These are phyloP conservation scores for Crenuchus spilurus DNA, from an alignment of 2,797 vertebrate genomes.

Conservation along the genomic window DNA sequence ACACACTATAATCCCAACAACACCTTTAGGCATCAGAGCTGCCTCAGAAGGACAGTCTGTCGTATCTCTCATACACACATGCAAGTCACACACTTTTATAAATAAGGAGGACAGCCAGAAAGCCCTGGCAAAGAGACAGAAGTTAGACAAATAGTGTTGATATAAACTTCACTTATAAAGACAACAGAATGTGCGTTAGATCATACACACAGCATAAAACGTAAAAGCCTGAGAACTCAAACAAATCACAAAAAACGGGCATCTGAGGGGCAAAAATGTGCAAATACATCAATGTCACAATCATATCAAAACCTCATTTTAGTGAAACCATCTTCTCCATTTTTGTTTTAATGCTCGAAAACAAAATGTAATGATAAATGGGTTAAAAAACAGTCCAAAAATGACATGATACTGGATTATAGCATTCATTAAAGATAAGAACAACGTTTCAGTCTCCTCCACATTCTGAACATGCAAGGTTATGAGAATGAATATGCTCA, in stretches of 20 bases:
- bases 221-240: neutral
- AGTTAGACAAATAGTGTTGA: neutral
- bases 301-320: too few relatives aligned
- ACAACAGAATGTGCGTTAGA: neutral
- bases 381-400: too few relatives aligned
- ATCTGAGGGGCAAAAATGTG: too few relatives aligned
- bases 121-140: neutral
- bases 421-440: too few relatives aligned
- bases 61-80: neutral
- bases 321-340: too few relatives aligned
- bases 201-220: neutral
- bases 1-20: constrained; percentile 11
- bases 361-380: too few relatives aligned
- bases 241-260: too few relatives aligned
- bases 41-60: neutral
- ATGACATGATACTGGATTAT: too few relatives aligned
- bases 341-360: too few relatives aligned
- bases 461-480: too few relatives aligned
- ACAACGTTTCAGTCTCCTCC: too few relatives aligned
- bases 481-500: neutral
- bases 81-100: neutral
- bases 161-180: neutral
- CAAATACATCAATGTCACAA: too few relatives aligned
- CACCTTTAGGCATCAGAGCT: constrained; percentile 7
- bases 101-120: neutral